Base-by-base conservation (phyloP, 2,797 vertebrate genomes). In the Phoeniculus purpureus region DNA sequence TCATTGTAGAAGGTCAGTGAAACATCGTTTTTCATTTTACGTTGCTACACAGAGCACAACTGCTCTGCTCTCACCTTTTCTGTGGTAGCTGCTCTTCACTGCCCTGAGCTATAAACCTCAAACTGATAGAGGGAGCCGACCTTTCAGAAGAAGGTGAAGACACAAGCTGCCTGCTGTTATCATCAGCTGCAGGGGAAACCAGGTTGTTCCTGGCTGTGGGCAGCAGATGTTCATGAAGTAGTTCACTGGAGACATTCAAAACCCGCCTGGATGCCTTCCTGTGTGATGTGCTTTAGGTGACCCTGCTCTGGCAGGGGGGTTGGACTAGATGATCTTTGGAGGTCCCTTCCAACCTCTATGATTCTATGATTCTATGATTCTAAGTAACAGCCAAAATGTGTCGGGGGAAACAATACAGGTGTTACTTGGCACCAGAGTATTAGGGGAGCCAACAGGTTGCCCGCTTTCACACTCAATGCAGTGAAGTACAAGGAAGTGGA, bases 21-120 rank as follows among this genome's bases (percentile, higher is more conserved):
- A 93, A 56, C 43, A 52, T 85, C 11, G 2, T 91, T 94, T 91
- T 94, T 96, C 87, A 87, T 94, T 95, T 95, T 81, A 51, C 56
- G 43, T 5, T 13, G 43, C 29, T 31, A 74, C 29, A 4, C 56
- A 79, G 68, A 40, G 51, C 8, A 26, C 90, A 91, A 32, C 23
- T 29, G 6, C 64, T 81, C 50, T 68, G 74, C 59, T 58, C 65
- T 89, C 77, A 72, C 62, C 40, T 77, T 72, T 92, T 71, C 43
- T 31, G 52, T 45, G 75, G 58, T 27, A 59, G 60, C 13, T 83
- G 77, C 59, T 83, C 62, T 87, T 92, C 4, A 12, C 70, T 83
- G 90, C 87, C 74, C 58, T 91, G 27, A 89, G 75, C 79, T 31
- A 2, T 54, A 81, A 65, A 78, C 62, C 68, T 90, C 91, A 80